Evolutionary conservation across 2,113 vertebrate species (phyloP).

Genomic region (Dicrurus megarhynchus): DNA sequence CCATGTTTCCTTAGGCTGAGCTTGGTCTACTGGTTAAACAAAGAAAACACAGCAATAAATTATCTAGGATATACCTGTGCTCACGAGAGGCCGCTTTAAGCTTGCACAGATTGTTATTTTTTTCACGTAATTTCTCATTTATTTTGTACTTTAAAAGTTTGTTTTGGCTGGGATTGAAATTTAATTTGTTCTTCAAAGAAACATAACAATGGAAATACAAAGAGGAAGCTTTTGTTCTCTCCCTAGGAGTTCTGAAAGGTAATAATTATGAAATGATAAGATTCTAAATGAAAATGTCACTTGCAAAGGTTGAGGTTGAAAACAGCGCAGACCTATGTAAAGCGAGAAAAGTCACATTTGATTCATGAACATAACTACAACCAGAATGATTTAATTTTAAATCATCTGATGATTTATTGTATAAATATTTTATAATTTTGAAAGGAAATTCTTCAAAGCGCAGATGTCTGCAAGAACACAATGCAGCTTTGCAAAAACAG

Average conservation of each 20-base stretch:
- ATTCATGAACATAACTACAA: conserved; percentile 70
- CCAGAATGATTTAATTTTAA: conserved; percentile 71
- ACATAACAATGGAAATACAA: conserved; percentile 72
- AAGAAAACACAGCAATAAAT: conserved; percentile 67
- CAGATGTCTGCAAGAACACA: background rate
- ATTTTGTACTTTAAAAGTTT: conserved; percentile 73
- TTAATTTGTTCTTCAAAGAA: conserved; percentile 80
- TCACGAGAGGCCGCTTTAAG: background rate
- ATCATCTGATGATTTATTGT: conserved; percentile 70
- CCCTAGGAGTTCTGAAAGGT: conserved; percentile 77
- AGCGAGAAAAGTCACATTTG: conserved; percentile 70
- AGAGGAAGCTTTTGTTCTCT: conserved; percentile 75
- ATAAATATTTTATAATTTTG: conserved; percentile 69
- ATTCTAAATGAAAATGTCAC: conserved; percentile 80
- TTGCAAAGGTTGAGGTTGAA: conserved; percentile 78
- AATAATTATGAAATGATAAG: conserved; percentile 82
- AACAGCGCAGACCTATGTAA: conserved; percentile 57
- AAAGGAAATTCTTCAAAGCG: conserved; percentile 66
- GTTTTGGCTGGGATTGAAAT: conserved; percentile 73
- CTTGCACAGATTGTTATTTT: conserved; percentile 32
- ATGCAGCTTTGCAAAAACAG: conserved; percentile 22
- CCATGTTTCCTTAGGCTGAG: conserved; percentile 2
- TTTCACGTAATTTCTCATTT: conserved; percentile 65
- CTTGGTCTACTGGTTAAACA: conserved; percentile 26
- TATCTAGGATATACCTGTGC: conserved; percentile 68